Evolutionary conservation across 64 coral and sea anemone genomes (phyloP).

Genomic region (Pachyseris speciosa): DNA sequence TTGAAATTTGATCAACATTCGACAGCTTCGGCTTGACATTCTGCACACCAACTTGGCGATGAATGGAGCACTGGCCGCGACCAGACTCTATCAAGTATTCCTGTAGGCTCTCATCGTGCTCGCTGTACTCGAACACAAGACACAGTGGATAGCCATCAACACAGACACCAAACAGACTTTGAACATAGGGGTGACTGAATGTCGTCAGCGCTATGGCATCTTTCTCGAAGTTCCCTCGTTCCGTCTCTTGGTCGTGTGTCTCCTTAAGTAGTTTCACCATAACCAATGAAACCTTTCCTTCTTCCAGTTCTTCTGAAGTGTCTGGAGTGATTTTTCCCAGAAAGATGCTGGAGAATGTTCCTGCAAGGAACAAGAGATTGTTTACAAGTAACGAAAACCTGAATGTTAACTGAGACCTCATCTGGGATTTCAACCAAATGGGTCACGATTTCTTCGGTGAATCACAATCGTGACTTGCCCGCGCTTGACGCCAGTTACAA

Average conservation of each 20-base stretch:
- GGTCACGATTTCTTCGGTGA: too few species aligned
- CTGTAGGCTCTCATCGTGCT: conserved; percentile 72
- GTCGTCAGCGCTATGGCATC: conserved; percentile 81
- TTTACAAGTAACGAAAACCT: too few species aligned
- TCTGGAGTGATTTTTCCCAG: conserved; percentile 70
- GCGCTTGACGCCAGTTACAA: too few species aligned
- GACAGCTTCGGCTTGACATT: conserved; percentile 81
- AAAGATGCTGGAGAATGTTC: conserved; percentile 62
- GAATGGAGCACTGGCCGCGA: conserved; percentile 59
- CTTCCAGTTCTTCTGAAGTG: conserved; percentile 30
- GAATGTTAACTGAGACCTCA: too few species aligned
- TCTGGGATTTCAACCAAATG: too few species aligned
- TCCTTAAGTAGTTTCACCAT: conserved; percentile 91
- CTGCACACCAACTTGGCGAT: conserved; percentile 34
- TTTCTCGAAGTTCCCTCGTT: conserved; percentile 69
- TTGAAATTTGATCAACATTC: conserved; percentile 80
- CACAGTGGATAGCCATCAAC: conserved; percentile 67
- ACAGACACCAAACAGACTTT: conserved; percentile 88
- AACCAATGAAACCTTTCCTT: conserved; percentile 40
- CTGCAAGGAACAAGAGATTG: conserved; percentile 17
- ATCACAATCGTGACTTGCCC: too few species aligned
- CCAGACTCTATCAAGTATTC: conserved; percentile 82
- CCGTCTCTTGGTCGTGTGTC: conserved; percentile 25
- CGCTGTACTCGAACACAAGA: conserved; percentile 87
- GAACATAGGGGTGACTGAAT: conserved; percentile 81